Evolutionary conservation across 2,797 vertebrate species (phyloP), one percentile per base, ranked within the genome.

Genomic region (Triplophysa bombifrons): DNA sequence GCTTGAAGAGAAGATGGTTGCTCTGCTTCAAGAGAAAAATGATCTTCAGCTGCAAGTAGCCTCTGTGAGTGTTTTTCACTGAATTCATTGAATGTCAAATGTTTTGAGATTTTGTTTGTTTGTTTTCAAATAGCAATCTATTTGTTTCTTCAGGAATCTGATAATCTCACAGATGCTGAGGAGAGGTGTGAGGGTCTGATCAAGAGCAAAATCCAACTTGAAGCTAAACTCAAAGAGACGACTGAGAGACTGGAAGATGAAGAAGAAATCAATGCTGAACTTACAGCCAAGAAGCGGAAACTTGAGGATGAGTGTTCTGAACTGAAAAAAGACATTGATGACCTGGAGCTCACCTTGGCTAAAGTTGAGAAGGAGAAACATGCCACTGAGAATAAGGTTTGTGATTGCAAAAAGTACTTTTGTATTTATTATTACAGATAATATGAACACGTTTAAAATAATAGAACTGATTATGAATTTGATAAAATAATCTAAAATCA

Each of bases 161-260:
- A 55, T 8, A 91, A 86, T 38, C 86, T 94, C 76, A 84, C 90
- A 76, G 91, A 93, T 19, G 92, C 93, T 0, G 91, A 94, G 80
- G 93, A 94, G 56, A 91, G 72, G 72, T 94, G 93, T 63, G 92
- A 94, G 72, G 91, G 91, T 3, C 92, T 94, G 53, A 91, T 93
- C 83, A 93, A 93, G 86, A 91, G 88, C 82, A 94, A 94, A 85
- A 92, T 94, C 73, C 92, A 93, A 4, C 83, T 94, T 60, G 93
- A 94, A 55, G 85, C 77, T 12, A 80, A 80, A 55, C 53, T 55
- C 0, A 55, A 55, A 20, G 53, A 55, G 53, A n/a, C 53, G 6
- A 55, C 80, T 0, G 85, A 87, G 66, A 0, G 85, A 83, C 41
- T 89, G 87, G 84, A 73, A 30, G 93, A 94, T 74, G 93, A 93